phyloP scores from a whole-genome alignment of 1,140 invertebrate genomes.

The Drosophila biarmipes region DNA sequence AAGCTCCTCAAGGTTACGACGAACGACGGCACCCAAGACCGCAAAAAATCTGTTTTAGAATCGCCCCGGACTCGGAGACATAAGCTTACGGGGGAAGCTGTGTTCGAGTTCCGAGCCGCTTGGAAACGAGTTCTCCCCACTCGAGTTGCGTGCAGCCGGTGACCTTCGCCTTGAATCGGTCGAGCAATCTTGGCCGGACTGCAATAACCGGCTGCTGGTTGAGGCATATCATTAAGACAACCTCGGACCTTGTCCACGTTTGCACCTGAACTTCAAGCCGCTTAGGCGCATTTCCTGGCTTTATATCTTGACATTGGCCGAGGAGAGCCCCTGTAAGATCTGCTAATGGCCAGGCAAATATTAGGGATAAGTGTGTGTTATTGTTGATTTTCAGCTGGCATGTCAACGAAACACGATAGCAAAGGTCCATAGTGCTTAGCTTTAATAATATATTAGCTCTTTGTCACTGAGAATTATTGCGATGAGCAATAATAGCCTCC shows the following conservation, averaged over 20 bases:
- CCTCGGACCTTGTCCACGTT: slow-evolving; percentile 36
- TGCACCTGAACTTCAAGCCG: slow-evolving; percentile 5
- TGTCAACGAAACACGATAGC: neutral
- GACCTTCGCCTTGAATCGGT: slow-evolving; percentile 57
- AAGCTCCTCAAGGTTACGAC: slow-evolving; percentile 51
- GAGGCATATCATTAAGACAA: slow-evolving; percentile 14
- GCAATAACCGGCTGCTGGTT: slow-evolving; percentile 38
- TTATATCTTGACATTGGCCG: slow-evolving; percentile 21
- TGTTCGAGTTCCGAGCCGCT: slow-evolving; percentile 10
- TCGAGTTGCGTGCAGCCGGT: slow-evolving; percentile 36
- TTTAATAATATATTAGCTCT: neutral
- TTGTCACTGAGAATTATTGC: slow-evolving; percentile 17
- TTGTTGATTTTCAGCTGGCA: neutral
- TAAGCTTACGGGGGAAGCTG: slow-evolving; percentile 54
- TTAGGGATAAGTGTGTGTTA: neutral
- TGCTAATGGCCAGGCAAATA: slow-evolving; percentile 9
- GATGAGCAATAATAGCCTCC: neutral
- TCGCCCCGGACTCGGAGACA: slow-evolving; percentile 18
- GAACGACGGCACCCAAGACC: slow-evolving; percentile 34
- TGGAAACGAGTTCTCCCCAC: slow-evolving; percentile 40
- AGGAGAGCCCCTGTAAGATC: neutral
- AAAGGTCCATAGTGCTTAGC: neutral
- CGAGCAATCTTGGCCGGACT: slow-evolving; percentile 34
- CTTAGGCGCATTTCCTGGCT: slow-evolving; percentile 26
- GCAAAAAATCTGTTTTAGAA: slow-evolving; percentile 51